These are phyloP conservation scores for Gymnosoma rotundatum DNA, from an alignment of 2,888 invertebrate species.

Conservation along the genomic window DNA sequence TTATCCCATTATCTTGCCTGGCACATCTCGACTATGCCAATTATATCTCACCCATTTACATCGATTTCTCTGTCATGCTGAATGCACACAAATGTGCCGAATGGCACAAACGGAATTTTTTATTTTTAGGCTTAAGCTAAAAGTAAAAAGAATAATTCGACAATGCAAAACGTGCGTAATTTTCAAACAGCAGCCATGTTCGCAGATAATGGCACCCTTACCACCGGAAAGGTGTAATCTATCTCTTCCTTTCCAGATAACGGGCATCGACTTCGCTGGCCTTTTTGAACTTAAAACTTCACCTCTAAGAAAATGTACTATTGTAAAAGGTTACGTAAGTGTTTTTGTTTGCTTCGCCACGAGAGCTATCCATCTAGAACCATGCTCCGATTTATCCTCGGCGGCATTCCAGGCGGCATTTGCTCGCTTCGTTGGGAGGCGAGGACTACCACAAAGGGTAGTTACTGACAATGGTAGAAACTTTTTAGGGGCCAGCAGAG, in stretches of 20 bases:
- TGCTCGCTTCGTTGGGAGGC: too few relatives aligned
- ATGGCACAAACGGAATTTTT: conserved; percentile 20
- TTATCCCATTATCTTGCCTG: background rate
- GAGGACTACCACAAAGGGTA: too few relatives aligned
- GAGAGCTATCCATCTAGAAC: too few relatives aligned
- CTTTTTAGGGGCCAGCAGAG: too few relatives aligned
- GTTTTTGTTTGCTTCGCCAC: background rate
- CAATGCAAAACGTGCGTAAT: conserved; percentile 1
- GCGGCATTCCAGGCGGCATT: too few relatives aligned
- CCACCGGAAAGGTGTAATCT: conserved; percentile 33
- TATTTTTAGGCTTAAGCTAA: background rate
- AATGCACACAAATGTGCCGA: background rate
- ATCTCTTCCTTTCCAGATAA: conserved; percentile 5
- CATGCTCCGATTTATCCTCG: too few relatives aligned
- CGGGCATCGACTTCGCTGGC: conserved; percentile 47
- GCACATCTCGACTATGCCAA: background rate
- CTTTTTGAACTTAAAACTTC: conserved; percentile 57
- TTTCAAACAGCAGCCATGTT: conserved; percentile 19
- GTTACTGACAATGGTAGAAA: too few relatives aligned
- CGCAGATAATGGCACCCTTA: conserved; percentile 9
- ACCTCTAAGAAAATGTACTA: background rate
- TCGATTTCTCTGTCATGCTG: too few relatives aligned
- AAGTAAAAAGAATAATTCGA: background rate
- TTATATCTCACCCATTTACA: background rate
- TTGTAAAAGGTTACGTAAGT: conserved; percentile 22